phyloP scores from a whole-genome alignment of 92 coral and sea anemone species.

The Epizoanthus fatuus region DNA sequence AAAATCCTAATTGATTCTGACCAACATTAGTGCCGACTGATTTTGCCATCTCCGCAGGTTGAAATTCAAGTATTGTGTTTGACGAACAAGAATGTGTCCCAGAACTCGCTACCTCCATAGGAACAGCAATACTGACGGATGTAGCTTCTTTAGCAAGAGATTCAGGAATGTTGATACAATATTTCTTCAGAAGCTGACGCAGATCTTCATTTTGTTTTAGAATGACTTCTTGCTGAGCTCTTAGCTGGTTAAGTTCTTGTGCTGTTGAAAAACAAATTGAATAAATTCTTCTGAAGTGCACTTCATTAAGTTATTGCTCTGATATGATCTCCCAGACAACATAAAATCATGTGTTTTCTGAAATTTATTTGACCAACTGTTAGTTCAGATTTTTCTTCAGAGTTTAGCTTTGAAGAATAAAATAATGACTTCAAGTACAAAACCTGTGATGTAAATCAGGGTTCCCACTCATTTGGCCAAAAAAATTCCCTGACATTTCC shows the following conservation, averaged over 20 bases:
- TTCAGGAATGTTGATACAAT: slow-evolving; percentile 67
- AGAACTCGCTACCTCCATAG: slow-evolving; percentile 10
- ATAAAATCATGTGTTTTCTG: background rate
- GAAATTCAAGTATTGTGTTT: slow-evolving; percentile 19
- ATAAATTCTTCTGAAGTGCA: too few species aligned
- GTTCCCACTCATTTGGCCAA: too few species aligned
- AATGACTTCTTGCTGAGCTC: slow-evolving; percentile 58
- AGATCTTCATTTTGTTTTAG: slow-evolving; percentile 67
- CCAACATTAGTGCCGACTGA: background rate
- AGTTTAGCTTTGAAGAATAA: too few species aligned
- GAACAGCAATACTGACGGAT: slow-evolving; percentile 15
- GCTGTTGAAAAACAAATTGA: slow-evolving; percentile 52
- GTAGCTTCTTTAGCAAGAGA: slow-evolving; percentile 30
- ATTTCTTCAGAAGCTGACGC: slow-evolving; percentile 62
- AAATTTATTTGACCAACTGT: too few species aligned
- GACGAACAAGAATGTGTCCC: background rate
- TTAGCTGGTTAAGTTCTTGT: slow-evolving; percentile 72
- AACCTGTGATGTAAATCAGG: too few species aligned
- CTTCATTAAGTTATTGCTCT: too few species aligned
- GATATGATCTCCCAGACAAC: too few species aligned
- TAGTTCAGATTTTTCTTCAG: too few species aligned
- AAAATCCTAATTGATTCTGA: slow-evolving; percentile 32
- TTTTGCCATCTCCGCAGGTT: background rate
- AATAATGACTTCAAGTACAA: too few species aligned
- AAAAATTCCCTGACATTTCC: too few species aligned